Percentiles rank a stretch among this genome's conserved stretches.
Conservation (phyloP, 2,888 invertebrate genomes). For the Sepiola atlantica region DNA sequence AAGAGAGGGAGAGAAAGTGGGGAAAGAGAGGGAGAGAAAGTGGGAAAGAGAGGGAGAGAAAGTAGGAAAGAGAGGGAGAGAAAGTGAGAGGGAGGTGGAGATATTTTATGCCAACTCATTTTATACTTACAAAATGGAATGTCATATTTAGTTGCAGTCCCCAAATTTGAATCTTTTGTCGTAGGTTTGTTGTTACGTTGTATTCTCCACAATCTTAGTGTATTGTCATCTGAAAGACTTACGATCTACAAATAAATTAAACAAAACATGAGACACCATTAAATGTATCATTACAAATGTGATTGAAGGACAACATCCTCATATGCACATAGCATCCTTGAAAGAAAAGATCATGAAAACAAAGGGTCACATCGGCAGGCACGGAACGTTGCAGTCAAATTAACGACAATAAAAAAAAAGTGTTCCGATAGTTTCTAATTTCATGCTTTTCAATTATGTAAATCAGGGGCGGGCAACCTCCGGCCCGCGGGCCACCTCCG, state of each 20-base stretch:
- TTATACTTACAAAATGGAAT: background rate
- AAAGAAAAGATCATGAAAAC: background rate
- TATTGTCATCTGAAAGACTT: constrained; percentile 87
- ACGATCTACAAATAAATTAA: constrained; percentile 77
- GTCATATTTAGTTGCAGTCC: background rate
- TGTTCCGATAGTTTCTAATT: too few species aligned
- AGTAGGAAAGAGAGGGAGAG: too few species aligned
- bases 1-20: too few species aligned
- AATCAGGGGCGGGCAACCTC: too few species aligned
- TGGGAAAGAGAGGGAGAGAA: too few species aligned
- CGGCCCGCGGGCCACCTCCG: too few species aligned
- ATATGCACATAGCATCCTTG: background rate
- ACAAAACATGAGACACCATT: constrained; percentile 35
- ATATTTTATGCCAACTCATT: background rate
- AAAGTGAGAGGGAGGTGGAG: too few species aligned
- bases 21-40: too few species aligned
- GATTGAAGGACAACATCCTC: background rate
- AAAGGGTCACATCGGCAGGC: background rate
- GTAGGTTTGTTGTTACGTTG: background rate
- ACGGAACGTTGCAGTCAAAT: too few species aligned
- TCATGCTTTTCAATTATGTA: too few species aligned
- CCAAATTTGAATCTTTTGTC: background rate
- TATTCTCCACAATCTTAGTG: constrained; percentile 63
- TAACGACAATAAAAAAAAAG: too few species aligned
- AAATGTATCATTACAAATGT: background rate